Percentiles rank a stretch among this genome's conserved stretches.
Evolutionary conservation across 2,797 vertebrate species (phyloP).

Genomic region (Eulemur rubriventer): DNA sequence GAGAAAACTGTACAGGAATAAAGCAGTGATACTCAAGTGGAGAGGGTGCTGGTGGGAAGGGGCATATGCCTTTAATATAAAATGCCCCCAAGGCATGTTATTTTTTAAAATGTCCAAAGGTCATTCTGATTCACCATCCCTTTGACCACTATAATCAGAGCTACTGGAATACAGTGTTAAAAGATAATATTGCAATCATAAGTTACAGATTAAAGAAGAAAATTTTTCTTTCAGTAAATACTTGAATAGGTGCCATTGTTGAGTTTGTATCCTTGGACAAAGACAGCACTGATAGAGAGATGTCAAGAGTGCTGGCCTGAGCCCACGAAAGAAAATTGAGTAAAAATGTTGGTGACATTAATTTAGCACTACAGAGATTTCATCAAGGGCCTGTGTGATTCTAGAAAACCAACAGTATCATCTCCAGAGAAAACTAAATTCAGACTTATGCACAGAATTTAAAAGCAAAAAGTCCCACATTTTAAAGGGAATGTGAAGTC

Average conservation of each 20-base stretch:
- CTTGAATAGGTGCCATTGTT: background rate
- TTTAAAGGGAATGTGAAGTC: background rate
- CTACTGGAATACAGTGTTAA: background rate
- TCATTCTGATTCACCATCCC: background rate
- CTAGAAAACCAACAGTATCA: background rate
- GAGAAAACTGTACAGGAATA: background rate
- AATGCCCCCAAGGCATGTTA: background rate
- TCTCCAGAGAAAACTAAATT: background rate
- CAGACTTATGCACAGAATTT: background rate
- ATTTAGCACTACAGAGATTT: background rate
- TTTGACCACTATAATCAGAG: background rate
- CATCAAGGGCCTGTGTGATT: background rate
- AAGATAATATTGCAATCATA: background rate
- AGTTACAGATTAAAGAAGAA: background rate
- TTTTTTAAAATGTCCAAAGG: background rate
- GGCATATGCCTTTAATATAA: background rate
- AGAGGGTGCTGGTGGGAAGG: background rate
- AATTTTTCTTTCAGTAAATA: slow-evolving; percentile 21
- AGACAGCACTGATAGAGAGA: background rate
- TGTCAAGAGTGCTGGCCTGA: background rate
- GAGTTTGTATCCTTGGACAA: background rate
- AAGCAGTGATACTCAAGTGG: background rate
- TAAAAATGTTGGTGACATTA: slow-evolving; percentile 6
- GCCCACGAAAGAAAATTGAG: background rate
- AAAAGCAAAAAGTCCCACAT: background rate